Percentiles rank a stretch among this genome's conserved stretches.
phyloP scores from a whole-genome alignment of 30 jellyfish, hydroid and myxozoan genomes.

The Clytia hemisphaerica region DNA sequence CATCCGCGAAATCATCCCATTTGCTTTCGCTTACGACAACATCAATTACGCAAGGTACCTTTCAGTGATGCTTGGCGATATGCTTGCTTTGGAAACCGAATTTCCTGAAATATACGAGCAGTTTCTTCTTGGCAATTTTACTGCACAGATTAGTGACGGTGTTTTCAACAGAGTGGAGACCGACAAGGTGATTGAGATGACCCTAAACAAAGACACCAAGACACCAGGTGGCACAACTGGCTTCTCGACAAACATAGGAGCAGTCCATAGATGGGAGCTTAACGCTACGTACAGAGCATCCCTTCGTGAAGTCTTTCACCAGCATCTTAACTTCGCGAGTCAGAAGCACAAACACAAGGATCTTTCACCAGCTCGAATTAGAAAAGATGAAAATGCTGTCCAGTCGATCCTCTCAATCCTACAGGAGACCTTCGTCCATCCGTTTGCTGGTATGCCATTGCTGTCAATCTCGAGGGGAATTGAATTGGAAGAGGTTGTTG shows the following conservation, averaged over 20 bases:
- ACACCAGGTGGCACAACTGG: background rate
- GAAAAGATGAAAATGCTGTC: background rate
- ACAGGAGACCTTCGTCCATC: conserved; percentile 2
- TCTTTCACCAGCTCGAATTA: background rate
- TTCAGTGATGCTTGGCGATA: background rate
- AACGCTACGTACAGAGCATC: conserved; percentile 2
- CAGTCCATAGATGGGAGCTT: background rate
- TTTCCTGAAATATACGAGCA: background rate
- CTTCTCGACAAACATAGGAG: background rate
- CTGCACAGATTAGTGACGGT: background rate
- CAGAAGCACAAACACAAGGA: conserved; percentile 3
- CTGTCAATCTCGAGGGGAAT: background rate
- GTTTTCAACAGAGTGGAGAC: background rate
- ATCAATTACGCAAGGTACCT: conserved; percentile 11
- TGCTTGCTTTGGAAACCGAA: background rate
- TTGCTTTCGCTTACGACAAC: conserved; percentile 6
- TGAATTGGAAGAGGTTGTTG: too few species aligned
- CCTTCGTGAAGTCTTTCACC: background rate
- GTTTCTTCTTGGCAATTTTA: background rate
- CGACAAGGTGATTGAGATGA: background rate
- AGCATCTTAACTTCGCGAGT: background rate
- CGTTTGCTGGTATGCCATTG: background rate
- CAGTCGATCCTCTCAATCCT: background rate
- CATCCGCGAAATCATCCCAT: conserved; percentile 11
- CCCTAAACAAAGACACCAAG: conserved; percentile 10